Percentiles rank a stretch among this genome's conserved stretches.
Conservation (phyloP, 2,888 invertebrate genomes). For the Apomyelois bistriatella region DNA sequence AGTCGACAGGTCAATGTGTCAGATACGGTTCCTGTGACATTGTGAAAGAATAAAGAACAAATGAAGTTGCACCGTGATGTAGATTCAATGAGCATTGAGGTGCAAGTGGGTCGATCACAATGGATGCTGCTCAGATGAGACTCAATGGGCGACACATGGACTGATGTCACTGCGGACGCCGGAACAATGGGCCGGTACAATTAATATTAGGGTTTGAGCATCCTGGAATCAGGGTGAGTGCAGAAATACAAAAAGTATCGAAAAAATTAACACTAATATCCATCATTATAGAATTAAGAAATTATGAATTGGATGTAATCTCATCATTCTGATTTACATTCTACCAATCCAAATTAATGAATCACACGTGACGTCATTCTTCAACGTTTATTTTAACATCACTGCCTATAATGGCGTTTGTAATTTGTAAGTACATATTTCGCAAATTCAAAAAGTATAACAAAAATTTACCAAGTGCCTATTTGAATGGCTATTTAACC, state of each 20-base stretch:
- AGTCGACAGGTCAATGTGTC: slow-evolving; percentile 3
- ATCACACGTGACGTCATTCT: no score
- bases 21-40: slow-evolving; percentile 7
- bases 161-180: slow-evolving; percentile 61
- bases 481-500: no score
- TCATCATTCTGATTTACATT: background rate
- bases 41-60: slow-evolving; percentile 23
- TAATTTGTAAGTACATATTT: no score
- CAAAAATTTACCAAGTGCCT: no score
- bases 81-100: slow-evolving; percentile 48
- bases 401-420: no score
- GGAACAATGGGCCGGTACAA: slow-evolving; percentile 54
- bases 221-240: background rate
- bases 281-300: no score
- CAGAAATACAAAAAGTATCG: no score
- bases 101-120: slow-evolving; percentile 52
- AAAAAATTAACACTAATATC: no score
- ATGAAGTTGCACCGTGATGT: slow-evolving; percentile 36
- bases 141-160: slow-evolving; percentile 36
- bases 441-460: no score
- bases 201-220: slow-evolving; percentile 32
- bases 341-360: no score
- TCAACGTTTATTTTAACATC: no score
- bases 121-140: slow-evolving; percentile 44
- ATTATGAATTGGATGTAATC: background rate